Evolutionary conservation across 2,797 vertebrate genomes (phyloP).

Genomic region (Podarcis siculus): DNA sequence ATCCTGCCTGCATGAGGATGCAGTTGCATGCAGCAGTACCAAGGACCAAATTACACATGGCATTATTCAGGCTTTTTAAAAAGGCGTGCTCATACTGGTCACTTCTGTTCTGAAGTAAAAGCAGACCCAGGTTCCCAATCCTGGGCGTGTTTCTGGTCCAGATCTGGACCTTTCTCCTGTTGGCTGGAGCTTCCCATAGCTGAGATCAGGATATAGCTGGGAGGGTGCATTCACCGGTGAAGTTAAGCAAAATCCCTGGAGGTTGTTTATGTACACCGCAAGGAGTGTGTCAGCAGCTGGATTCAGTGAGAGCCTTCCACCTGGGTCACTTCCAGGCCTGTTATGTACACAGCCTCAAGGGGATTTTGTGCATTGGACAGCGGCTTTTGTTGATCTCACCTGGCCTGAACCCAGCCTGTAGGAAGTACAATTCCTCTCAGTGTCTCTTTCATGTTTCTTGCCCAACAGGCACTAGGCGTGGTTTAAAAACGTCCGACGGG

Average conservation of each 20-base stretch:
- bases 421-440: neutral
- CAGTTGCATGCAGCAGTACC: neutral
- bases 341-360: conserved; percentile 8
- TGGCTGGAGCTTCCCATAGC: neutral
- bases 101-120: neutral
- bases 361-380: neutral
- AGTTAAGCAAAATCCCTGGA: neutral
- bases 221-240: neutral
- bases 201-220: neutral
- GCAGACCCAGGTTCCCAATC: neutral
- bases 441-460: neutral
- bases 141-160: neutral
- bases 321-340: conserved; percentile 5
- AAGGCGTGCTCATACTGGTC: neutral
- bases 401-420: conserved; percentile 10
- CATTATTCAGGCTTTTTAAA: neutral
- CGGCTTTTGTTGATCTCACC: conserved; percentile 1
- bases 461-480: neutral
- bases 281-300: neutral
- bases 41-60: neutral
- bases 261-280: conserved; percentile 5
- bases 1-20: neutral
- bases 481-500: too few species aligned
- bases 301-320: neutral
- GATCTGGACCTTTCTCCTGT: neutral